Evolutionary conservation across 2,888 invertebrate species (phyloP).

Genomic region (Automeris io): DNA sequence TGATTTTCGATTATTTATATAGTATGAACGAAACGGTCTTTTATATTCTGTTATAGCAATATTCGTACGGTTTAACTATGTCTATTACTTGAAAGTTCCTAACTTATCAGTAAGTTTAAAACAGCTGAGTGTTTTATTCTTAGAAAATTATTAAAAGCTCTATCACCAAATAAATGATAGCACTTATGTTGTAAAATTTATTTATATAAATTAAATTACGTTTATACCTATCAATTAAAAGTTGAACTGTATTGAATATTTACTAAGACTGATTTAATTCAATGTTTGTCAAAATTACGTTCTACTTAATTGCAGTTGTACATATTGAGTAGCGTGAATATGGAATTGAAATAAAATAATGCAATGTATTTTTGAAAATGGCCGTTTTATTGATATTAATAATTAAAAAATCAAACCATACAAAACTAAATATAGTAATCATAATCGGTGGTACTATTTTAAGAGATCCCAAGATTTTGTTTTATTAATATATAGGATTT

Average conservation of each 20-base stretch:
- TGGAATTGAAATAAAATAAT: conserved; percentile 60
- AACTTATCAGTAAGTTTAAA: conserved; percentile 8
- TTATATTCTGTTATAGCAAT: not conserved
- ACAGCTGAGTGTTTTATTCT: not conserved
- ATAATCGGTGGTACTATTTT: conserved; percentile 4
- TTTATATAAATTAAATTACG: not conserved
- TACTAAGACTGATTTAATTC: conserved; percentile 69
- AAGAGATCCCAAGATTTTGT: no score
- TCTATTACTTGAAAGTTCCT: conserved; percentile 13
- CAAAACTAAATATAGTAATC: not conserved
- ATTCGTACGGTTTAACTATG: conserved; percentile 48
- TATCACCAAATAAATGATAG: no score
- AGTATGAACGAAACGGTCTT: not conserved
- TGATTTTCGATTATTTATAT: not conserved
- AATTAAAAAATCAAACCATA: not conserved
- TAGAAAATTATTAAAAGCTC: no score
- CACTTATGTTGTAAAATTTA: not conserved
- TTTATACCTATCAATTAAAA: conserved; percentile 10
- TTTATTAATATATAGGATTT: no score
- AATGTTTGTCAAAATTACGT: conserved; percentile 47
- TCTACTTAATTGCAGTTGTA: conserved; percentile 46
- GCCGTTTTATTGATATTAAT: conserved; percentile 37
- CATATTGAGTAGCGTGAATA: conserved; percentile 33
- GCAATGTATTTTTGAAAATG: conserved; percentile 64
- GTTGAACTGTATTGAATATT: conserved; percentile 65